Percentiles rank a stretch among this genome's conserved stretches.
Conservation (phyloP, 2,888 invertebrate genomes). For the Cetonia aurata region DNA sequence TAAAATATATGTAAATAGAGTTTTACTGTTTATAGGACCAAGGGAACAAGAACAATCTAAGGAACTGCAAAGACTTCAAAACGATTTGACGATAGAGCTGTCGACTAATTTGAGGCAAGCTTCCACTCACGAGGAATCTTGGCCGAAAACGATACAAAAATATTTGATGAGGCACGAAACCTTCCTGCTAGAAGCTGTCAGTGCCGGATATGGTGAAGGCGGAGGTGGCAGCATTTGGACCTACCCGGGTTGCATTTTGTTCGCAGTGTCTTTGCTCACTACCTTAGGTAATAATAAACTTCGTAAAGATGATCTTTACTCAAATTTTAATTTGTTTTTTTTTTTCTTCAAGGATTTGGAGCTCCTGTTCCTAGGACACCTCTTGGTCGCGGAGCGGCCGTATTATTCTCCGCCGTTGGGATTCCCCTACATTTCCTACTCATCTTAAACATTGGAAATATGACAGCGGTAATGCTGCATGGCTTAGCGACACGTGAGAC, state of each 20-base stretch:
- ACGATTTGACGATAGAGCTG: slow-evolving; percentile 73
- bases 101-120: slow-evolving; percentile 76
- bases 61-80: slow-evolving; percentile 71
- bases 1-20: no score
- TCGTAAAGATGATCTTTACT: background rate
- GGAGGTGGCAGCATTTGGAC: slow-evolving; percentile 76
- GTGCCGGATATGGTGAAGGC: slow-evolving; percentile 70
- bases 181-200: slow-evolving; percentile 70
- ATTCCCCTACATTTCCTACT: slow-evolving; percentile 77
- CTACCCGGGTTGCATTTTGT: slow-evolving; percentile 76
- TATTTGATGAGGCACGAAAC: slow-evolving; percentile 72
- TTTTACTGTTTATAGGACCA: slow-evolving; percentile 67
- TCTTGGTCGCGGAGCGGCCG: slow-evolving; percentile 73
- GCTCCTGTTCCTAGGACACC: slow-evolving; percentile 78
- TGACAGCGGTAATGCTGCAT: slow-evolving; percentile 68
- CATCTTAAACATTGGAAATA: slow-evolving; percentile 69
- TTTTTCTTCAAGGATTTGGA: slow-evolving; percentile 75
- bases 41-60: slow-evolving; percentile 71
- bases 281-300: slow-evolving; percentile 70
- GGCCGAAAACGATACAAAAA: slow-evolving; percentile 73
- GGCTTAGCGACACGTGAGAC: slow-evolving; percentile 61
- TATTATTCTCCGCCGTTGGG: slow-evolving; percentile 75
- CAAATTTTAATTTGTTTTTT: background rate
- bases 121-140: slow-evolving; percentile 68
- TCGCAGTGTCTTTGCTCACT: slow-evolving; percentile 77